Base-by-base conservation (phyloP, 1,140 invertebrate genomes). In the Solenopsis invicta region DNA sequence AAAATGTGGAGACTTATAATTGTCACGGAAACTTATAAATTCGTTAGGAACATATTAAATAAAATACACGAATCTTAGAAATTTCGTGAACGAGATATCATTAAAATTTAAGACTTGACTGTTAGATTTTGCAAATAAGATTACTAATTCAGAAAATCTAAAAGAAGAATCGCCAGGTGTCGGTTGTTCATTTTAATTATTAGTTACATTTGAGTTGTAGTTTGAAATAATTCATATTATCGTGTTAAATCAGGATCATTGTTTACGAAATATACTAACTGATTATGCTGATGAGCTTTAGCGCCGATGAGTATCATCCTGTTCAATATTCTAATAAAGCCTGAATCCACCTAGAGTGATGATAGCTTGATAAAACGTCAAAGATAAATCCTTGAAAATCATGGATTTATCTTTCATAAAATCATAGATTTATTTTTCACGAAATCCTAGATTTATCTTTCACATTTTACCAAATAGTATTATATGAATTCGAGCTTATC, bases 211-310 rank as follows among this genome's bases (percentile, higher is more conserved):
- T 10, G 1, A 37, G 37, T 37, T 37, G 6, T 8, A 64, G 8
- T 66, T 9, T 66, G 8, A 66, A 66, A 66, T 37, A 66, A 37
- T 12, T 66, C 34, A 3, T 66, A 69, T 45, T 45, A 37, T 21
- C 37, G 9, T 13, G n/a, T 69, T 37, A 69, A 69, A 69, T 34
- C 61, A 29, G 45, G 5, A 69, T 5, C 13, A 45, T 21, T 45
- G 37, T 69, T 69, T 69, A 45, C 5, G n/a, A 5, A 41, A 41
- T 45, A 67, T 21, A 18, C 37, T 41, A 67, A 67, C 2, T 67
- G n/a, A 69, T 69, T 69, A 69, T 45, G 66, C 66, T 69, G n/a
- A 69, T 69, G 12, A 69, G 37, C 12, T 41, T 69, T 45, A 69
- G 41, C 37, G 41, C 66, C 12, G 12, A 12, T 67, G 66, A 69